Evolutionary conservation across 53 echinoderm and acorn worm genomes (phyloP), one percentile per base, ranked within the genome.

Genomic region (Zoroaster sp.): DNA sequence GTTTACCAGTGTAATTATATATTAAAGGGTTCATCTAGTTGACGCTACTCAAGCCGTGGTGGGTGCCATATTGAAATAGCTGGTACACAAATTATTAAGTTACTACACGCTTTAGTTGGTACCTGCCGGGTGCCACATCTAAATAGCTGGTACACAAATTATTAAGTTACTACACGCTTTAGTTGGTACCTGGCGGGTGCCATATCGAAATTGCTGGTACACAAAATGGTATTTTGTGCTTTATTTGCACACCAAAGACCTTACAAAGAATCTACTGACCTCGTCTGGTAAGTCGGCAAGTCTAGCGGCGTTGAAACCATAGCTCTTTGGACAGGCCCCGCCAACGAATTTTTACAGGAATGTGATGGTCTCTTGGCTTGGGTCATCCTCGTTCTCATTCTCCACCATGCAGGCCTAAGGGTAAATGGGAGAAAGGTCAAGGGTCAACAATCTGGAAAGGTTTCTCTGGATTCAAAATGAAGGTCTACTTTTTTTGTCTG

Each of bases 311-410:
- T 99, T 99, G 74, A 99, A 99, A 32, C 99, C 99, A 45, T 99
- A 99, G 83, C 99, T 99, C 93, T 99, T 99, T 1, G 99, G 99
- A 80, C 99, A 99, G 10, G 99, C 99, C 32, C 99, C 99, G 15
- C 85, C 89, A 46, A 93, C 93, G 88, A 99, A 99, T 89, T 99
- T 99, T 76, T 99, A 99, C 37, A 99, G 92, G 92, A 99, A 99
- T 4, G 99, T 99, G 80, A 99, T 99, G 23, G 99, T 99, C 46
- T 99, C 99, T 33, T 99, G 99, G 47, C 95, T 92, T 4, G 99
- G 99, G 74, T 99, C 99, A 2, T 99, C 99, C 55, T 99, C 99
- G 68, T 93, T 94, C 79, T 99, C 99, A 86, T 99, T 99, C 93
- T 99, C 99, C 0, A 99, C 99, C 99, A 99, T 99, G 65, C 99